Evolutionary conservation across 2,888 invertebrate genomes (phyloP).

Genomic region (Scelioninae gen. 1): DNA sequence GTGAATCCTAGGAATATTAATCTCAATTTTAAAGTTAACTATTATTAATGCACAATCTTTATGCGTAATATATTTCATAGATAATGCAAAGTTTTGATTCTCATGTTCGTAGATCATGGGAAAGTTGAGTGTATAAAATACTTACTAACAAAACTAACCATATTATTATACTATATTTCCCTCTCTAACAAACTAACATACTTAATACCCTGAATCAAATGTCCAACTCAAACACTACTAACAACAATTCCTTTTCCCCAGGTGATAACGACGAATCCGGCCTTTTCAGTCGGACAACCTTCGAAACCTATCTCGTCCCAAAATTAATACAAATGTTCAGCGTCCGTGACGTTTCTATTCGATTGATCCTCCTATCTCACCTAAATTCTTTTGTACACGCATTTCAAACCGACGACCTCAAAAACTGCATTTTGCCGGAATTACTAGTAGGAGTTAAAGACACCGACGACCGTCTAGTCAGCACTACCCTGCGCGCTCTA

Average conservation of each 20-base stretch:
- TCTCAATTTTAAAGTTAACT: too few species aligned
- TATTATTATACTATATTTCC: too few species aligned
- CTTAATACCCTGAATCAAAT: too few species aligned
- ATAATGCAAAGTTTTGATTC: too few species aligned
- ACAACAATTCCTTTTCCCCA: conserved; percentile 51
- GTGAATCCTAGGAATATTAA: too few species aligned
- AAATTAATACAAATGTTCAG: conserved; percentile 92
- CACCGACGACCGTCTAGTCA: conserved; percentile 92
- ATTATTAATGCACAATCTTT: too few species aligned
- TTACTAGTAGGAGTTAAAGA: conserved; percentile 94
- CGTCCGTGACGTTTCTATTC: conserved; percentile 93
- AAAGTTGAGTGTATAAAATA: too few species aligned
- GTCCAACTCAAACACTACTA: conserved; percentile 1
- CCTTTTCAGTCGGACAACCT: conserved; percentile 89
- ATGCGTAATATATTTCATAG: too few species aligned
- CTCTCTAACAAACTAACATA: too few species aligned
- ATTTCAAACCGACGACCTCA: conserved; percentile 91
- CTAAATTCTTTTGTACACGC: conserved; percentile 91
- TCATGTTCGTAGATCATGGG: too few species aligned
- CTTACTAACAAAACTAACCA: too few species aligned
- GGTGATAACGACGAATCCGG: conserved; percentile 85
- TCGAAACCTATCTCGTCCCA: conserved; percentile 90
- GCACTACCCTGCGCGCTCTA: conserved; percentile 91
- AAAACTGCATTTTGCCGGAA: conserved; percentile 93
- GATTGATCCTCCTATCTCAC: conserved; percentile 91